Percentiles rank a stretch among this genome's conserved stretches.
phyloP scores from a whole-genome alignment of 2,113 vertebrate species.

The Oreamnos americanus region DNA sequence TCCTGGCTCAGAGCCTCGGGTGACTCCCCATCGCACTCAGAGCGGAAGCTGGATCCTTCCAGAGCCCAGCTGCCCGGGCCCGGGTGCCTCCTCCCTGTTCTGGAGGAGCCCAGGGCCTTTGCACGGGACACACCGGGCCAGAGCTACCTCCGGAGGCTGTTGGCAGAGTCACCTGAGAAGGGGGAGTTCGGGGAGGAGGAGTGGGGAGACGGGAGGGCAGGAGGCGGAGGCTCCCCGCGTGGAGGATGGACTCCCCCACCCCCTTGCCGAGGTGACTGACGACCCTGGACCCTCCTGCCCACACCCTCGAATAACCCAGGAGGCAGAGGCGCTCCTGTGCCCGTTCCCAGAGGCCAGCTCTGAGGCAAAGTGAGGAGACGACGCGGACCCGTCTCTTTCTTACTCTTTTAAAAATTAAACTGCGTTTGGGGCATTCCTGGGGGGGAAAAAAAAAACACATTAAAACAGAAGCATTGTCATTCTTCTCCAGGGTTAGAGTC shows the following conservation, averaged over 20 bases:
- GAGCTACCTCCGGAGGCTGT: not conserved
- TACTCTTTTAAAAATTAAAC: not conserved
- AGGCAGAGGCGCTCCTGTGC: not conserved
- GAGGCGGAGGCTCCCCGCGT: not conserved
- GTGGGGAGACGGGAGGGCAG: too few species aligned
- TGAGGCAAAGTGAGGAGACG: not conserved
- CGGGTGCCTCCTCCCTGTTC: fast-evolving
- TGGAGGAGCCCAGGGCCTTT: not conserved
- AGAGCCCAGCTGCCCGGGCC: not conserved
- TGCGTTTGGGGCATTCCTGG: not conserved
- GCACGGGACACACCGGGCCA: not conserved
- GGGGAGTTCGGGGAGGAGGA: fast-evolving
- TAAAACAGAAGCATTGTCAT: not conserved
- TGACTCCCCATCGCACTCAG: not conserved
- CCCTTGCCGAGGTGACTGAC: not conserved
- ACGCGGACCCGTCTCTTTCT: not conserved
- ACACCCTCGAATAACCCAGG: not conserved
- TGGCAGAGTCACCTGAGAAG: not conserved
- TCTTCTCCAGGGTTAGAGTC: not conserved
- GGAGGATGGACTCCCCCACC: not conserved
- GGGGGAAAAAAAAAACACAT: not conserved
- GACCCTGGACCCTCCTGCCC: not conserved
- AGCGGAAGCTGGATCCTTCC: not conserved
- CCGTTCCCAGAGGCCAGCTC: not conserved
- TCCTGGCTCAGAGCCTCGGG: not conserved